Conservation (phyloP, 2,113 vertebrate species). For the Hippocampus abdominalis region DNA sequence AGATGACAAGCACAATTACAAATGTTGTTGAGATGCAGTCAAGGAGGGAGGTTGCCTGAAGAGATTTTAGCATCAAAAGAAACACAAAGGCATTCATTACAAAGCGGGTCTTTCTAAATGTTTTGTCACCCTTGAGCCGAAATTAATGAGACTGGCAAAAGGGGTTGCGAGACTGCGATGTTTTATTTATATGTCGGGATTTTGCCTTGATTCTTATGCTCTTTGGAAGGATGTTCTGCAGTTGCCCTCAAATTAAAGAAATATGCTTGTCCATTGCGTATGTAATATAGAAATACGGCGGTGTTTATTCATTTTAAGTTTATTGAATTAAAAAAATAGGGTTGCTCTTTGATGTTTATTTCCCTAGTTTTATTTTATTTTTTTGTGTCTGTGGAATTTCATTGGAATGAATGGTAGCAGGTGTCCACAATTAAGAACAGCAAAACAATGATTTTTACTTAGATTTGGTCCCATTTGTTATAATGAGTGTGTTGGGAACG, state of each 20-base stretch:
- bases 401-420: background rate
- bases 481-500: no score
- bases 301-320: background rate
- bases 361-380: no score
- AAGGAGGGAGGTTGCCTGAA: conserved; percentile 32
- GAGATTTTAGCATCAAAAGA: conserved; percentile 29
- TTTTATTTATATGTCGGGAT: conserved; percentile 7
- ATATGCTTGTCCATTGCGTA: background rate
- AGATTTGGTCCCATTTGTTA: no score
- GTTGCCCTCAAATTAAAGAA: conserved; percentile 2
- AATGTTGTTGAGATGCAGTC: conserved; percentile 53
- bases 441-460: no score
- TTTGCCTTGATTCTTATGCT: background rate
- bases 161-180: conserved; percentile 2
- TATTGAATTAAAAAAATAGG: background rate
- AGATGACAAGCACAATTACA: conserved; percentile 55
- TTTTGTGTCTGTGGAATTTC: background rate
- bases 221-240: background rate
- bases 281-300: background rate
- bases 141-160: conserved; percentile 30
- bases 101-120: conserved; percentile 37
- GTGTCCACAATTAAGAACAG: no score
- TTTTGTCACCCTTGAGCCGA: conserved; percentile 33
- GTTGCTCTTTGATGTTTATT: background rate
- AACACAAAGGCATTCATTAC: conserved; percentile 36